Percentiles rank a stretch among this genome's conserved stretches.
Conservation (phyloP, 2,888 invertebrate species). For the Tuberolachnus salignus region DNA sequence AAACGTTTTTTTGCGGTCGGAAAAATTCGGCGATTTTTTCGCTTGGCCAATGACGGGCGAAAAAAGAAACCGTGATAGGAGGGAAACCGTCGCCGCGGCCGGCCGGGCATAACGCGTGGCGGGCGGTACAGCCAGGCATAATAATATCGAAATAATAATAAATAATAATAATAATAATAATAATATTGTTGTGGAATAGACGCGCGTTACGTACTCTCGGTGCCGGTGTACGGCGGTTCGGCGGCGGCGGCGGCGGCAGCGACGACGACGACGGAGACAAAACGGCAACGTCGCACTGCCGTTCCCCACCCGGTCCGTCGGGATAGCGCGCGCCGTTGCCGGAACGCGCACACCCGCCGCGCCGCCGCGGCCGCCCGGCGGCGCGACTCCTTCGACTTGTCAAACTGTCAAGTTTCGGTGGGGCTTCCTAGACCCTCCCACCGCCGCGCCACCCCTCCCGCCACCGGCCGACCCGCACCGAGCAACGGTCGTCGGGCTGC, state of each 20-base stretch:
- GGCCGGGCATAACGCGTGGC: too few species aligned
- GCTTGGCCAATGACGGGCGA: too few species aligned
- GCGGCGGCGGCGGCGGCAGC: not conserved
- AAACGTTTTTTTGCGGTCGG: too few species aligned
- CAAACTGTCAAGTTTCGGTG: constrained; percentile 56
- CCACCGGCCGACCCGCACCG: too few species aligned
- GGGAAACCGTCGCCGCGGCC: too few species aligned
- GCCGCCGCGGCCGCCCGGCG: not conserved
- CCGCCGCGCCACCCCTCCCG: too few species aligned
- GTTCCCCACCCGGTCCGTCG: constrained; percentile 27
- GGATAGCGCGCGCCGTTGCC: constrained; percentile 31
- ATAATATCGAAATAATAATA: not conserved
- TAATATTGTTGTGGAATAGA: not conserved
- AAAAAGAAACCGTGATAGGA: too few species aligned
- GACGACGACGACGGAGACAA: too few species aligned
- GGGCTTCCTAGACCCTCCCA: constrained; percentile 29
- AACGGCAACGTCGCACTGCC: constrained; percentile 31
- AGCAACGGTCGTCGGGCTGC: too few species aligned
- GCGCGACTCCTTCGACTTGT: constrained; percentile 50
- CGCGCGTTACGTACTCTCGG: not conserved
- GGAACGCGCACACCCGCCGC: constrained; percentile 1
- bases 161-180: not conserved
- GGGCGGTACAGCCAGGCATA: not conserved
- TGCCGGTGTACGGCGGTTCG: constrained; percentile 6
- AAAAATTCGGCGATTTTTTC: too few species aligned